Conservation (phyloP, 2,113 vertebrate genomes). For the Tragelaphus scriptus region DNA sequence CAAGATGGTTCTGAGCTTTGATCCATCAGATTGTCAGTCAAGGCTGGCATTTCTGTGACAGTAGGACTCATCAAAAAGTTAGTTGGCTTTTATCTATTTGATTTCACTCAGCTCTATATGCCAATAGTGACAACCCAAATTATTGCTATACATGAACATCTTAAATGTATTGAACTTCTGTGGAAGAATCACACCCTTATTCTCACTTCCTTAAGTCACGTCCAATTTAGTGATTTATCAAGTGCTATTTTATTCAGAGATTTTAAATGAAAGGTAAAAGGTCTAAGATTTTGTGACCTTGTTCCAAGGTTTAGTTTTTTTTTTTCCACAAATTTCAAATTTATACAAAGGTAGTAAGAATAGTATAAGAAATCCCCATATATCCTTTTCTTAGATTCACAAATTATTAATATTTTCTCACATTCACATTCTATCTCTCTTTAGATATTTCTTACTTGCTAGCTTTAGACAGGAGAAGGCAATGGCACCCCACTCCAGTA, state of each 20-base stretch:
- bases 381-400: not conserved
- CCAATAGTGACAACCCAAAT: not conserved
- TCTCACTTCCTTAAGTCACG: not conserved
- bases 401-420: not conserved
- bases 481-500: too few relatives aligned
- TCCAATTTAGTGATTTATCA: not conserved
- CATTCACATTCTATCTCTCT: not conserved
- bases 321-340: not conserved
- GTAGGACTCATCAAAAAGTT: not conserved
- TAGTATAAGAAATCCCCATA: not conserved
- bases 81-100: not conserved
- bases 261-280: not conserved
- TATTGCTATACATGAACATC: not conserved
- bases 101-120: not conserved
- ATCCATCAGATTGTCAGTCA: not conserved
- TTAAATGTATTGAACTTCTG: not conserved
- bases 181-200: not conserved
- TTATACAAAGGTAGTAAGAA: not conserved
- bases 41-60: not conserved
- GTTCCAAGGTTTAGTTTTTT: not conserved
- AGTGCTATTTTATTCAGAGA: not conserved
- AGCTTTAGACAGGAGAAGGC: not conserved
- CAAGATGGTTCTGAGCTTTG: not conserved
- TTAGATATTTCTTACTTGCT: not conserved
- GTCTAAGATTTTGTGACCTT: not conserved